Evolutionary conservation across 2,888 invertebrate genomes (phyloP).

Genomic region (Osmoderma eremita): DNA sequence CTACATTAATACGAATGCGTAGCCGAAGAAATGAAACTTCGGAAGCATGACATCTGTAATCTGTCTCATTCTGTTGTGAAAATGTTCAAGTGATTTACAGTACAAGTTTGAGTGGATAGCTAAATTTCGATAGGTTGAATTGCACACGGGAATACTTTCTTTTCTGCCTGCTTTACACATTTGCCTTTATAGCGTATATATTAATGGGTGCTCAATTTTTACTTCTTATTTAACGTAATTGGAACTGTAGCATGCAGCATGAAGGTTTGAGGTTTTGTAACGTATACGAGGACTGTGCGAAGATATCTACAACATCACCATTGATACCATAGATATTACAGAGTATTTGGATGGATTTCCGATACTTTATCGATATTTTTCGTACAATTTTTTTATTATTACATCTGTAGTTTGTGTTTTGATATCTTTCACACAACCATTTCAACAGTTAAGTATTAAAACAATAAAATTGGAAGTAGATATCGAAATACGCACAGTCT

Average conservation of each 20-base stretch:
- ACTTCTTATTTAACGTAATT: neutral
- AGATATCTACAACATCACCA: too few relatives aligned
- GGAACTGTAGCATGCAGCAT: conserved; percentile 26
- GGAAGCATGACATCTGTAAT: conserved; percentile 9
- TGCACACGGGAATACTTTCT: conserved; percentile 15
- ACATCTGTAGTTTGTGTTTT: too few relatives aligned
- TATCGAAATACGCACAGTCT: too few relatives aligned
- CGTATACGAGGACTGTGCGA: too few relatives aligned
- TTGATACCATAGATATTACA: too few relatives aligned
- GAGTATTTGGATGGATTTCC: too few relatives aligned
- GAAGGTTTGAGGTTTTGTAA: neutral
- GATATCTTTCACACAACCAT: too few relatives aligned
- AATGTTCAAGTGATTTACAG: neutral
- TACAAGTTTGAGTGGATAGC: neutral
- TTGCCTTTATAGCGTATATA: conserved; percentile 5
- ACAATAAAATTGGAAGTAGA: too few relatives aligned
- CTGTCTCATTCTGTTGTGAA: conserved; percentile 9
- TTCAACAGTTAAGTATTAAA: too few relatives aligned
- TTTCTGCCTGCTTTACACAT: conserved; percentile 4
- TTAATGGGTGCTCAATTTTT: neutral
- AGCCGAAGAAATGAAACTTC: neutral
- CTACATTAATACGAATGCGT: conserved; percentile 13
- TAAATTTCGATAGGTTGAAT: conserved; percentile 11
- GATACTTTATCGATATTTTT: too few relatives aligned
- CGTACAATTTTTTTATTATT: too few relatives aligned